These are phyloP conservation scores for Motacilla alba DNA, from an alignment of 2,113 vertebrate genomes.

Conservation along the genomic window DNA sequence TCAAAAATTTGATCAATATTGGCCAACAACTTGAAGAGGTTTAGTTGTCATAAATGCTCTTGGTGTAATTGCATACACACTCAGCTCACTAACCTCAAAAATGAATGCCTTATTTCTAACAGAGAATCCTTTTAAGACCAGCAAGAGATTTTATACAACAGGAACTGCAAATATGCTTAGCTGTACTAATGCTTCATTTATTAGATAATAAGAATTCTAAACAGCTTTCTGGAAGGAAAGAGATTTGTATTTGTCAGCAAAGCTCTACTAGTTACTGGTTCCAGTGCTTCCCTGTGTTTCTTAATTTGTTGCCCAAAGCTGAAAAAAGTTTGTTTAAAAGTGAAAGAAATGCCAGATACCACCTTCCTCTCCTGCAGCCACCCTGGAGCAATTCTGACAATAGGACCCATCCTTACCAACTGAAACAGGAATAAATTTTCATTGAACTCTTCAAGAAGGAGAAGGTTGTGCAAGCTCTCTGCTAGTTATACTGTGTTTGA, in stretches of 20 bases:
- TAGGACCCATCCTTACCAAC: neutral
- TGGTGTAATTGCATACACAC: neutral
- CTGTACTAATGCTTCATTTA: conserved; percentile 4
- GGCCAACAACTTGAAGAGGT: neutral
- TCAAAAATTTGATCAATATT: neutral
- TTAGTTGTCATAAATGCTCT: neutral
- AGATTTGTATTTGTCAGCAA: neutral
- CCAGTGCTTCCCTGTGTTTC: neutral
- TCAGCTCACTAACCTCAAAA: neutral
- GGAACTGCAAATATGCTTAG: neutral
- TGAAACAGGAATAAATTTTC: neutral
- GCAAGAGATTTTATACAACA: neutral
- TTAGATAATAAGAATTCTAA: conserved; percentile 10
- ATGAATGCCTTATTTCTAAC: neutral
- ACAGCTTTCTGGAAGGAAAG: neutral
- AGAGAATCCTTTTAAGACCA: neutral
- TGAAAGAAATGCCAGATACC: neutral
- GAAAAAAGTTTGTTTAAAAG: neutral
- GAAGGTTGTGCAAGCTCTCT: neutral
- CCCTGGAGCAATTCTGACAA: neutral
- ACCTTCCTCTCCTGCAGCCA: neutral
- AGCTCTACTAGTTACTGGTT: neutral
- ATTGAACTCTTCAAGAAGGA: neutral
- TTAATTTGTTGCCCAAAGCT: neutral
- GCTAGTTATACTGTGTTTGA: neutral